Evolutionary conservation across 2,113 vertebrate genomes (phyloP).

Genomic region (Siphamia tubifer): DNA sequence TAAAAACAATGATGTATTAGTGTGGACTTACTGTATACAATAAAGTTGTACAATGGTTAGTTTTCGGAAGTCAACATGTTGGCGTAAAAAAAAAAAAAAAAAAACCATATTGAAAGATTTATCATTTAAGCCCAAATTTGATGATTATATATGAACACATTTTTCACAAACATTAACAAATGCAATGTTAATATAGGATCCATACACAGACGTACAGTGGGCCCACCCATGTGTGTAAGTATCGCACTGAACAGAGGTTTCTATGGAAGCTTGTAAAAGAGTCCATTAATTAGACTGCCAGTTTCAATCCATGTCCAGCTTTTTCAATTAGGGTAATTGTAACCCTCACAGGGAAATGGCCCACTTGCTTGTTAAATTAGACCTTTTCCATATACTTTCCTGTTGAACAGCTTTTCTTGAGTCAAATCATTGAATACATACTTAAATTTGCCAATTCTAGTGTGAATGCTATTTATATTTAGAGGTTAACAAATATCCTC

Average conservation of each 20-base stretch:
- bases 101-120: no score
- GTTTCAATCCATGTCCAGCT: constrained; percentile 67
- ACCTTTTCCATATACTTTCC: constrained; percentile 44
- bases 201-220: background rate
- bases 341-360: constrained; percentile 44
- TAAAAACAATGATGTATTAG: no score
- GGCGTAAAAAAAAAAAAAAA: no score
- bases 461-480: constrained; percentile 22
- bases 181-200: background rate
- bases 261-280: constrained; percentile 47
- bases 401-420: constrained; percentile 13
- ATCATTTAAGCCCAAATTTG: no score
- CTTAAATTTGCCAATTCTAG: constrained; percentile 12
- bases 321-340: constrained; percentile 68
- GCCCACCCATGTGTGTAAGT: constrained; percentile 23
- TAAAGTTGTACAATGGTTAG: no score
- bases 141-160: background rate
- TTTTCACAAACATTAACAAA: background rate
- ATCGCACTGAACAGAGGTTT: constrained; percentile 33
- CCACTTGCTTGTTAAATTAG: constrained; percentile 55
- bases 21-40: no score
- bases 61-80: no score
- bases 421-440: constrained; percentile 33
- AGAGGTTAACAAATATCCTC: background rate
- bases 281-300: constrained; percentile 68